Base-by-base conservation (phyloP, 2,888 invertebrate species). In the Pardosa pseudoannulata region DNA sequence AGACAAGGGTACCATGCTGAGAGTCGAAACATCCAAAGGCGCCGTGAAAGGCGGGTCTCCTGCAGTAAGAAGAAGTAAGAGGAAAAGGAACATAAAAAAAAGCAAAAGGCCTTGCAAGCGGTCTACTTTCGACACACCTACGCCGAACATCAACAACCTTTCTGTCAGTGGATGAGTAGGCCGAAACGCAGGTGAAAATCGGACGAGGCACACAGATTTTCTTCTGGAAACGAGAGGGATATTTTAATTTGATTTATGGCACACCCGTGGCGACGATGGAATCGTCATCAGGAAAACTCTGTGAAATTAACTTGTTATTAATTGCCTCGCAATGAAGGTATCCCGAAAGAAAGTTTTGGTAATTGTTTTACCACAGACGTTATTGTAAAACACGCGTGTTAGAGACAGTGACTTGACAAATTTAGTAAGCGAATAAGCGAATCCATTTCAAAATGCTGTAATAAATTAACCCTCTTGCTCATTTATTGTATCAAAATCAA, bases 101-200 rank as follows among this genome's bases (percentile, higher is more conserved):
- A 19, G 16, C 16, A n/a, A 11, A 31, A 29, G 65, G 13, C 65
- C 65, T 29, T 31, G n/a, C 16, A 13, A 65, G 29, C 65, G 65
- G 31, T 31, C 65, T 29, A 65, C 65, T 65, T 65, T 65, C 31
- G 2, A 13, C 65, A 28, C 29, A 13, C 65, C 65, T 29, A 65
- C 65, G 31, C 65, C 3, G 16, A 16, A 16, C 16, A 6, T 31
- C 31, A 29, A n/a, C 29, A 56, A 56, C 56, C 56, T 56, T 19
- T 56, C 1, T 23, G 23, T 5, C 23, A 56, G 56, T 56, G 56
- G 56, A 56, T 56, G 56, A 56, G 56, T 56, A 56, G 56, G 56
- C 23, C 23, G 56, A 23, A 19, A 56, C 23, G 56, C 23, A 23
- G 5, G 56, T 56, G 23, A 6, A 23, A 56, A 46, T 2, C 41